These are phyloP conservation scores for Laticauda laticaudata DNA, from an alignment of 2,113 vertebrate genomes.

Conservation along the genomic window DNA sequence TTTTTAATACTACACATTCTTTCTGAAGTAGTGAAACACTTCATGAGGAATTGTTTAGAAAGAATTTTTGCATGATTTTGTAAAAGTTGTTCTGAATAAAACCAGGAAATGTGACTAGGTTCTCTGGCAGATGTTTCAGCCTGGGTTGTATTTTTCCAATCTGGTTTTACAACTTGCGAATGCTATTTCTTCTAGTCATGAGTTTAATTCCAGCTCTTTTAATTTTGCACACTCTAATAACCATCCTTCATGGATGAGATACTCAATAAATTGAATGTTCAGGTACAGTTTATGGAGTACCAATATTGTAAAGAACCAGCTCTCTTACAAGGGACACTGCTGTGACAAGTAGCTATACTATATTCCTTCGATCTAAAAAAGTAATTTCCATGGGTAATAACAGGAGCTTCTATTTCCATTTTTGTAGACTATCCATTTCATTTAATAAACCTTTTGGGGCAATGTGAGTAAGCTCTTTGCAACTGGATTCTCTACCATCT, in stretches of 20 bases:
- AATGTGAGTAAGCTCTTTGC: conserved; percentile 35
- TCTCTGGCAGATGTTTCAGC: not conserved
- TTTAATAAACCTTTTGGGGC: not conserved
- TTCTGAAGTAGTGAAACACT: not conserved
- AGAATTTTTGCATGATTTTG: not conserved
- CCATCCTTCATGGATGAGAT: conserved; percentile 27
- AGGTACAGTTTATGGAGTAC: not conserved
- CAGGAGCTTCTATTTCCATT: conserved; percentile 10
- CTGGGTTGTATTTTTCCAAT: not conserved
- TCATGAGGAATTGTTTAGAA: not conserved
- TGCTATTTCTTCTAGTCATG: not conserved
- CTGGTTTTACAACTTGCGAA: not conserved
- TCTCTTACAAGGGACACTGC: not conserved
- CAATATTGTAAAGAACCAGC: conserved; percentile 23
- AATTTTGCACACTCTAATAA: conserved; percentile 30
- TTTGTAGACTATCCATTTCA: not conserved
- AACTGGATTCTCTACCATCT: not conserved
- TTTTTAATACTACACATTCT: not conserved
- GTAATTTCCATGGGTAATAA: not conserved
- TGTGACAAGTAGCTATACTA: not conserved
- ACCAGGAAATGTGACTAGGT: not conserved
- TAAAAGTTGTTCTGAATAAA: not conserved
- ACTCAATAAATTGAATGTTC: conserved; percentile 7
- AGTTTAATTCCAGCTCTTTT: conserved; percentile 2
- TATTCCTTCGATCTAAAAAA: conserved; percentile 23